Evolutionary conservation across 2,888 invertebrate genomes (phyloP), one percentile per base, ranked within the genome.

Genomic region (Dione vanillae): DNA sequence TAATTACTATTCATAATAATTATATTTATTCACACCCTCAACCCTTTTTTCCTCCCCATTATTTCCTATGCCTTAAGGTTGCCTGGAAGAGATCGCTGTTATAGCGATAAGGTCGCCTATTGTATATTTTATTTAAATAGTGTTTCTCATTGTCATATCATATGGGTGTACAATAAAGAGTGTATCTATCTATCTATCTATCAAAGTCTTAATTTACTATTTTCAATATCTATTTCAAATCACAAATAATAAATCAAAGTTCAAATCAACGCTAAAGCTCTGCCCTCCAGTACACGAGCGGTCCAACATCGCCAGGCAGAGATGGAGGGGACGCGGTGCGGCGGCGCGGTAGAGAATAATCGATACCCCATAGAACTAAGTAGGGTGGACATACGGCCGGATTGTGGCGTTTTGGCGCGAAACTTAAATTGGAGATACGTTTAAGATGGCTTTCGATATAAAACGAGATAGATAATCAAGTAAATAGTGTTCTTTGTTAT

Each of bases 311-410:
- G 64, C 69, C 71, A 73, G 72, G 77, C 47, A 72, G 75, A 73
- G 74, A 69, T 71, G 80, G 80, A 78, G 80, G 67, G 81, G 80
- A 79, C 79, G 81, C 78, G 76, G 74, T 72, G 77, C 77, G 77
- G 76, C 72, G 78, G 73, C 65, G 69, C 62, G 64, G 67, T 73
- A 65, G 80, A 79, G 83, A 82, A 87, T 88, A 89, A 88, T 88
- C 87, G 88, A 88, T 91, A 91, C 85, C 88, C 91, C 90, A 90
- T 91, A 87, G 90, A 87, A 86, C 85, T 85, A 85, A 87, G 88
- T 84, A 89, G 87, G 88, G 88, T 89, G 90, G 88, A 88, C 90
- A 88, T 84, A 86, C 85, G 82, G 81, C 78, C 81, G 80, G 83
- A 83, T 85, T 86, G 84, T 78, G 76, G 77, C 82, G 78, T 82